Percentiles rank a stretch among this genome's conserved stretches.
These are phyloP conservation scores for Pholis gunnellus DNA, from an alignment of 2,113 vertebrate species.

Conservation along the genomic window DNA sequence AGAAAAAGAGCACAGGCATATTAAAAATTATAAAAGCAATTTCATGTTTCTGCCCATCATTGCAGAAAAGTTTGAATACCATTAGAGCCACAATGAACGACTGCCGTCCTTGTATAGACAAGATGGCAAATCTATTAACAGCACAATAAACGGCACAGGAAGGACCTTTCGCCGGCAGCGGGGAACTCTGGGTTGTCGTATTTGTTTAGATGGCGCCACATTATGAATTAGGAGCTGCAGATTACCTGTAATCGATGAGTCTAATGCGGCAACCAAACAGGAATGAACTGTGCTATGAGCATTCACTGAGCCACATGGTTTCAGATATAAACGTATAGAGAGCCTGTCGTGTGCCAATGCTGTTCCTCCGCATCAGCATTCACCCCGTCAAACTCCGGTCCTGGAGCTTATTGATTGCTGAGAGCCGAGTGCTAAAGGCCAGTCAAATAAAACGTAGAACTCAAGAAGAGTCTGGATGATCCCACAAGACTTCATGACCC, in stretches of 20 bases:
- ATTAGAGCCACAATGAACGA: slow-evolving; percentile 48
- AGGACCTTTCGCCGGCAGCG: slow-evolving; percentile 28
- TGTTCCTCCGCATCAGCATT: slow-evolving; percentile 76
- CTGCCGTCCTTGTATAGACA: slow-evolving; percentile 47
- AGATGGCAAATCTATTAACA: slow-evolving; percentile 34
- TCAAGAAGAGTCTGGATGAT: slow-evolving; percentile 67
- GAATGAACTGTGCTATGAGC: slow-evolving; percentile 52
- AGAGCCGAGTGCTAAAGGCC: slow-evolving; percentile 77
- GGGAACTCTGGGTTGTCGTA: slow-evolving; percentile 20
- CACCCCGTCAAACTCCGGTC: slow-evolving; percentile 64
- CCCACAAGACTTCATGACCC: slow-evolving; percentile 48
- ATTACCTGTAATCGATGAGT: slow-evolving; percentile 60
- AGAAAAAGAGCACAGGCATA: slow-evolving; percentile 14
- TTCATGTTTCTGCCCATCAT: slow-evolving; percentile 51
- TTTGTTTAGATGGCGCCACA: slow-evolving; percentile 47
- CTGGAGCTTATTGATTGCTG: slow-evolving; percentile 72
- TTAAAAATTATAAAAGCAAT: slow-evolving; percentile 48
- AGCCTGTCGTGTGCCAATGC: slow-evolving; percentile 57
- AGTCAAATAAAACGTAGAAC: slow-evolving; percentile 71
- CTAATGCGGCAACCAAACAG: slow-evolving; percentile 48
- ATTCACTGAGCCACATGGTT: slow-evolving; percentile 27
- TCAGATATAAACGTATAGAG: slow-evolving; percentile 54
- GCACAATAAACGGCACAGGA: slow-evolving; percentile 34
- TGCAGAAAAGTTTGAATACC: slow-evolving; percentile 48
- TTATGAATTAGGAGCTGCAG: slow-evolving; percentile 51